Conservation (phyloP, 2,113 vertebrate genomes). For the Vombatus ursinus region DNA sequence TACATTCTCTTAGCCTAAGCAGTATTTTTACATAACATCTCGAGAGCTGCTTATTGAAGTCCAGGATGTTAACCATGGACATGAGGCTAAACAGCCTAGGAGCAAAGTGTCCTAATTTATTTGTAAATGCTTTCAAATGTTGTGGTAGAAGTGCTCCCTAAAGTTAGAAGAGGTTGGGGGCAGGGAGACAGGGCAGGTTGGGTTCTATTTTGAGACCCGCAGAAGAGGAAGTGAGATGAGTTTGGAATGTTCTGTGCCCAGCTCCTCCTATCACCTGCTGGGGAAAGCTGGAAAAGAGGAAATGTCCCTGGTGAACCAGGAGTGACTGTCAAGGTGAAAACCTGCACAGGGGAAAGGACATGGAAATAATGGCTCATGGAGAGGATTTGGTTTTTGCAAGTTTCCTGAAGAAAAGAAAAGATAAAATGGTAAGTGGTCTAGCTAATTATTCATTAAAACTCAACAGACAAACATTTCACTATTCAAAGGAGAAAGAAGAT, state of each 20-base stretch:
- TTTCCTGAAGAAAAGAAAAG: conserved; percentile 87
- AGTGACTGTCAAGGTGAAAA: neutral
- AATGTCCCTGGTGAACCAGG: neutral
- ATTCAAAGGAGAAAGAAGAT: neutral
- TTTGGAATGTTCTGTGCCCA: neutral
- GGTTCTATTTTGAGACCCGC: neutral
- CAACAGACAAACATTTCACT: neutral
- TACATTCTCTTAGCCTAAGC: neutral
- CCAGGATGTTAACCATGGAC: neutral
- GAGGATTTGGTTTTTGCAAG: conserved; percentile 79
- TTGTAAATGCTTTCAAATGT: neutral
- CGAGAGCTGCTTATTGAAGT: neutral
- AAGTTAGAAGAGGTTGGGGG: neutral
- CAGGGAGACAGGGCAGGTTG: neutral
- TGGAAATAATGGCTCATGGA: neutral
- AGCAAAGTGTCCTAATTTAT: neutral
- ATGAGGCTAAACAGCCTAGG: neutral
- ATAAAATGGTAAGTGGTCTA: conserved; percentile 81
- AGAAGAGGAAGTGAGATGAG: neutral
- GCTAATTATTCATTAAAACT: neutral
- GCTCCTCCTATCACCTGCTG: neutral
- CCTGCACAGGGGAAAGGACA: neutral
- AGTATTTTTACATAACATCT: neutral
- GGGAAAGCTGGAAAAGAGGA: conserved; percentile 13
- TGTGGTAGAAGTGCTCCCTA: neutral